A percentile compares a stretch with the other conserved stretches of the same genome.
phyloP scores from a whole-genome alignment of 2,888 invertebrate species.

The Elaeidobius kamerunicus region DNA sequence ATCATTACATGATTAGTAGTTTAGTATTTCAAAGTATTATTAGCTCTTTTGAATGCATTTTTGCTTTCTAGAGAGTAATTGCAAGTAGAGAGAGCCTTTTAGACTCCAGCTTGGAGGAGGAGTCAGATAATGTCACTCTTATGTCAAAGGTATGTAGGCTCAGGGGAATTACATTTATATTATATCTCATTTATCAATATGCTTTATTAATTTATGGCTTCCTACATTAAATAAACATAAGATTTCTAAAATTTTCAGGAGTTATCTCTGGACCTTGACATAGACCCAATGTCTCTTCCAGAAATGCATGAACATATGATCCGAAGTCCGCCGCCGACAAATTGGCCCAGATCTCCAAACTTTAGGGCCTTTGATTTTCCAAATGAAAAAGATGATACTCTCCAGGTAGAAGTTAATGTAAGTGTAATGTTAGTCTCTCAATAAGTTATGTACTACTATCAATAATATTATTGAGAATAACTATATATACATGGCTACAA shows the following conservation, averaged over 20 bases:
- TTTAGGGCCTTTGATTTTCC: constrained; percentile 57
- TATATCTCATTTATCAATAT: no score
- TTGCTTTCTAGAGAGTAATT: constrained; percentile 63
- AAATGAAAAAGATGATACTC: constrained; percentile 49
- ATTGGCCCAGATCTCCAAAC: constrained; percentile 66
- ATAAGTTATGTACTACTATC: no score
- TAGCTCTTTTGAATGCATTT: constrained; percentile 18
- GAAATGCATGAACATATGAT: constrained; percentile 83
- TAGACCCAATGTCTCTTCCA: constrained; percentile 70
- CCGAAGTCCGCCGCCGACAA: constrained; percentile 75
- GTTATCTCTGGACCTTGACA: constrained; percentile 56
- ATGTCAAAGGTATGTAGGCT: constrained; percentile 73
- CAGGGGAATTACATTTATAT: no score
- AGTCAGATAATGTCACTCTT: constrained; percentile 72
- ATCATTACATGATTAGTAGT: neutral
- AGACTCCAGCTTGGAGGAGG: constrained; percentile 64
- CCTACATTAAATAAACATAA: neutral
- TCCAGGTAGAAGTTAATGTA: constrained; percentile 48
- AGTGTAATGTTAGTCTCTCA: constrained; percentile 27
- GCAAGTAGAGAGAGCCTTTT: constrained; percentile 78
- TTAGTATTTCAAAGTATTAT: neutral
- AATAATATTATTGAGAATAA: no score
- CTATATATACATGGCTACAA: no score
- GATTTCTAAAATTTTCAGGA: constrained; percentile 43
- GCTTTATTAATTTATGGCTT: no score